A percentile compares a stretch with the other conserved stretches of the same genome.
phyloP scores from a whole-genome alignment of 23 tunicate genomes.

The Trididemnum clinides region DNA sequence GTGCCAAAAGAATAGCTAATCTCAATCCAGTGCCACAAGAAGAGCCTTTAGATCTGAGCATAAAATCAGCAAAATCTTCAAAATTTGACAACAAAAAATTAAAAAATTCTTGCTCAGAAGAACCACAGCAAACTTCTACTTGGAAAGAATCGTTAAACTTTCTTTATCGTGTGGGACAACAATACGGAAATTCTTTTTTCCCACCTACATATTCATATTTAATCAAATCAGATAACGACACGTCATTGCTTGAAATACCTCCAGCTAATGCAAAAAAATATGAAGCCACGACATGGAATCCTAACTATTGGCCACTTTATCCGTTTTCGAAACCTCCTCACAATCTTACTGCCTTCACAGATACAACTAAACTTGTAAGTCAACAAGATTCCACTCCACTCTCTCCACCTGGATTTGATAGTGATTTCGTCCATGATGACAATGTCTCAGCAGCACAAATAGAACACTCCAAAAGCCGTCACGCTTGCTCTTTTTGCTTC shows the following conservation, averaged over 20 bases:
- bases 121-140: not conserved
- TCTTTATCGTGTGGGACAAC: slow-evolving; percentile 20
- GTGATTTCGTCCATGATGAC: not conserved
- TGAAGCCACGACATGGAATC: not conserved
- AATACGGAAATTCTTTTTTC: not conserved
- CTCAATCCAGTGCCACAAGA: not conserved
- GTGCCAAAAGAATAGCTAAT: not conserved
- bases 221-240: too few relatives aligned
- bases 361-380: not conserved
- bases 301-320: not conserved
- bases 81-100: not conserved
- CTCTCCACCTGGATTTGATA: not conserved
- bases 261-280: not conserved
- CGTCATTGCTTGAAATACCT: not conserved
- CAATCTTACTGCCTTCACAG: not conserved
- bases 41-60: slow-evolving; percentile 19
- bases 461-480: not conserved
- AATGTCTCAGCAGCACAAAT: not conserved
- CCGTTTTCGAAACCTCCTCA: not conserved
- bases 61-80: not conserved
- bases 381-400: not conserved
- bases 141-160: slow-evolving; percentile 16
- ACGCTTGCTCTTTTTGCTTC: not conserved
- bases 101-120: not conserved
- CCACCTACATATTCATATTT: too few relatives aligned